Base-by-base conservation (phyloP, 2,113 vertebrate genomes). In the Oreochromis aureus region DNA sequence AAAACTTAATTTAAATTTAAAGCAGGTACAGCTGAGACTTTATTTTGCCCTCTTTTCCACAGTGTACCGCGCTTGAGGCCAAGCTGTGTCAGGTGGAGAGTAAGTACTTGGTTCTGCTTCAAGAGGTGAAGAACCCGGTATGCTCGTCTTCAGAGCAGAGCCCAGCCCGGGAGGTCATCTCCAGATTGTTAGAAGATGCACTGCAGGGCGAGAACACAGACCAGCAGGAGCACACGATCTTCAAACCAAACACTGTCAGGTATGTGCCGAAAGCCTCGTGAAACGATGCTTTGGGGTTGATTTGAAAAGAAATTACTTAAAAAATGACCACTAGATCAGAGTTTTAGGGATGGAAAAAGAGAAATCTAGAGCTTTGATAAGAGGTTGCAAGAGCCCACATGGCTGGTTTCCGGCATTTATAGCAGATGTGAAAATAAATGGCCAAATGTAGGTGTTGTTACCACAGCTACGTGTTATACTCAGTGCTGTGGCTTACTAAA, bases 41-140 rank as follows among this genome's bases (percentile, higher is more conserved):
- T 46, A 18, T 53, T 30, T 34, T 32, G 19, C 24, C 15, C 22
- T 69, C 10, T 85, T 36, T 58, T 44, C 76, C 87, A 53, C 91
- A 99, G 99, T 98, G 96, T 55, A 97, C 96, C 0, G 97, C 97
- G 82, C 95, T 99, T 91, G 98, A 99, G 92, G 99, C 99, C 89
- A 98, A 98, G 89, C 92, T 99, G 79, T 99, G 99, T 92, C 98
- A 99, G 94, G 96, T 98, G 91, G 99, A 99, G 95, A 99, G 99
- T 80, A 99, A 99, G 85, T 98, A 99, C 89, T 93, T 99, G 95
- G 98, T 98, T 84, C 93, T 99, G 80, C 98, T 99, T 36, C 99
- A 99, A 94, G 99, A 99, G 91, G 94, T 99, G 96, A 98, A 97
- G 93, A 97, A 91, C 10, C 98, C 99, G 0, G 96, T 99, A 41